These are phyloP conservation scores for Leptinotarsa lineolata DNA, from an alignment of 1,140 invertebrate species.

Conservation along the genomic window DNA sequence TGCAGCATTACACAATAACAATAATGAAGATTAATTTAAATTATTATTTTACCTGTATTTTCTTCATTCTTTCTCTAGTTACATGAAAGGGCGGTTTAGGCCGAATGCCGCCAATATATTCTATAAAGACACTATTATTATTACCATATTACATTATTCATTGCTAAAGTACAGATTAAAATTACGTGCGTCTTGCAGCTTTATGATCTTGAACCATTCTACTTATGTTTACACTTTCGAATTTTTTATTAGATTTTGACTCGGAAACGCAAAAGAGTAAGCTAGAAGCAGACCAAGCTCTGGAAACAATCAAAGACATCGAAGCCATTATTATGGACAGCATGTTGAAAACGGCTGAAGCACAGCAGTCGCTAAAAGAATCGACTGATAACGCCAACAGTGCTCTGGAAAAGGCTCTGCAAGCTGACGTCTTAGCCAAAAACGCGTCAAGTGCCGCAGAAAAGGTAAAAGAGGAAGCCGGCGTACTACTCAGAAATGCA, in stretches of 20 bases:
- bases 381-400: slow-evolving; percentile 79
- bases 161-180: no score
- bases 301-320: slow-evolving; percentile 65
- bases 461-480: slow-evolving; percentile 74
- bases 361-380: slow-evolving; percentile 70
- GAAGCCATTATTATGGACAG: slow-evolving; percentile 62
- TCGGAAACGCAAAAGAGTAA: slow-evolving; percentile 82
- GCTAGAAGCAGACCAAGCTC: slow-evolving; percentile 66
- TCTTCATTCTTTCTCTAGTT: no score
- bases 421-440: slow-evolving; percentile 72
- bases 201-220: background rate
- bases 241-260: slow-evolving; percentile 75
- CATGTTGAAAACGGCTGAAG: slow-evolving; percentile 66
- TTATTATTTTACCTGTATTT: no score
- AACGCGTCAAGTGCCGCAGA: slow-evolving; percentile 78
- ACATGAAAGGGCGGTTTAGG: no score
- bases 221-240: background rate
- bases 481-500: slow-evolving; percentile 75
- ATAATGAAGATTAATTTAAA: no score
- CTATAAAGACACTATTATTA: no score
- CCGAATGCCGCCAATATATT: no score
- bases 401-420: slow-evolving; percentile 74
- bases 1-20: no score
- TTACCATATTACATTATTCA: background rate
- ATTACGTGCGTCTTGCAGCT: no score